Evolutionary conservation across 2,888 invertebrate species (phyloP).

Genomic region (Platycnemis pennipes): DNA sequence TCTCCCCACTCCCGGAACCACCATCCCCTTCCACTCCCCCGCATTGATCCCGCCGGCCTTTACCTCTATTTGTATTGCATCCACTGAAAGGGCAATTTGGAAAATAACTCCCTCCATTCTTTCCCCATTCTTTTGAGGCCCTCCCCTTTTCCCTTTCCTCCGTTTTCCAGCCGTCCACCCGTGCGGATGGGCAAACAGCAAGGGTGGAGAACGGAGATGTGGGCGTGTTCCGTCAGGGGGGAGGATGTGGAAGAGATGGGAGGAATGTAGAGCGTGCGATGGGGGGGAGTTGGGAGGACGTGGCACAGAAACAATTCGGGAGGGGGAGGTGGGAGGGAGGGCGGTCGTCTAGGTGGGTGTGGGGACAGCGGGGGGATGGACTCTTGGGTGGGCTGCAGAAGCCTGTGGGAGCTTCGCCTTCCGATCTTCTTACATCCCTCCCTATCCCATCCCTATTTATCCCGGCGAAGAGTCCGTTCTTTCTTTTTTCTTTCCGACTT

Average conservation of each 20-base stretch:
- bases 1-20: neutral
- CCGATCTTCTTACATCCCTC: neutral
- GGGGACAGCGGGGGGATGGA: neutral
- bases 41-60: conserved; percentile 41
- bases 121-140: conserved; percentile 43
- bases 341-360: neutral
- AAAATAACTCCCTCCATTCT: conserved; percentile 62
- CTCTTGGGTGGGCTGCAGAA: no score
- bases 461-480: neutral
- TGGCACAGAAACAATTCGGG: neutral
- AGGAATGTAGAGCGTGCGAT: neutral
- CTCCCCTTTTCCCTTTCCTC: neutral
- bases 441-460: neutral
- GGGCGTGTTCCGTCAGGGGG: neutral
- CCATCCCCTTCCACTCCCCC: neutral
- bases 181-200: neutral
- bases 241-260: neutral
- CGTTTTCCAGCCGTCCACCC: neutral
- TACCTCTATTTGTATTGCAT: conserved; percentile 62
- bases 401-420: neutral
- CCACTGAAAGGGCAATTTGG: conserved; percentile 66
- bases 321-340: neutral
- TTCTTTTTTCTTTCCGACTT: neutral
- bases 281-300: neutral
- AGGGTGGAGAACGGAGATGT: neutral